Evolutionary conservation across 2,888 invertebrate genomes (phyloP).

Genomic region (Mylabris sibirica): DNA sequence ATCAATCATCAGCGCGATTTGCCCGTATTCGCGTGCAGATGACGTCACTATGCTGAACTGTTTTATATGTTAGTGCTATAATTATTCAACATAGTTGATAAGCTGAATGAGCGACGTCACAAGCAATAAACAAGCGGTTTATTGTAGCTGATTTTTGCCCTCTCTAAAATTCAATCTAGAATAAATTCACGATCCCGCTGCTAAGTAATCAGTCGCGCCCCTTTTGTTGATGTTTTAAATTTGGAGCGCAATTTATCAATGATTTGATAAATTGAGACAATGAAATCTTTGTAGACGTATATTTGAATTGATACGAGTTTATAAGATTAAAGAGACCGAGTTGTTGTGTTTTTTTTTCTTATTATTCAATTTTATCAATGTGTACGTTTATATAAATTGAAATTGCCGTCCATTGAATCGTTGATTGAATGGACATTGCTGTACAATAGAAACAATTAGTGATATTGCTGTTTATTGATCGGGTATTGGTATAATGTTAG

Average conservation of each 20-base stretch:
- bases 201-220: too few relatives aligned
- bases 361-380: background rate
- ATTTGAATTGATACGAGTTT: background rate
- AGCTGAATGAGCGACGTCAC: too few relatives aligned
- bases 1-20: too few relatives aligned
- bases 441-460: conserved; percentile 23
- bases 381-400: background rate
- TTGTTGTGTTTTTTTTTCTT: background rate
- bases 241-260: conserved; percentile 44
- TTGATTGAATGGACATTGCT: conserved; percentile 18
- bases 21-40: too few relatives aligned
- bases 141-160: too few relatives aligned
- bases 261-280: conserved; percentile 50
- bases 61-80: too few relatives aligned
- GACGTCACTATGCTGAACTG: too few relatives aligned
- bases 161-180: too few relatives aligned
- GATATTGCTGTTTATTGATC: conserved; percentile 10
- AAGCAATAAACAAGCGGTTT: too few relatives aligned
- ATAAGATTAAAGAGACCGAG: background rate
- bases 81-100: too few relatives aligned
- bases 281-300: conserved; percentile 38
- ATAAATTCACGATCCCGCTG: too few relatives aligned
- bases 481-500: background rate
- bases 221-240: conserved; percentile 27
- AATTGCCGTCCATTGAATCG: conserved; percentile 13